phyloP scores from a whole-genome alignment of 1,140 invertebrate species.

The Lasioglossum albipes region DNA sequence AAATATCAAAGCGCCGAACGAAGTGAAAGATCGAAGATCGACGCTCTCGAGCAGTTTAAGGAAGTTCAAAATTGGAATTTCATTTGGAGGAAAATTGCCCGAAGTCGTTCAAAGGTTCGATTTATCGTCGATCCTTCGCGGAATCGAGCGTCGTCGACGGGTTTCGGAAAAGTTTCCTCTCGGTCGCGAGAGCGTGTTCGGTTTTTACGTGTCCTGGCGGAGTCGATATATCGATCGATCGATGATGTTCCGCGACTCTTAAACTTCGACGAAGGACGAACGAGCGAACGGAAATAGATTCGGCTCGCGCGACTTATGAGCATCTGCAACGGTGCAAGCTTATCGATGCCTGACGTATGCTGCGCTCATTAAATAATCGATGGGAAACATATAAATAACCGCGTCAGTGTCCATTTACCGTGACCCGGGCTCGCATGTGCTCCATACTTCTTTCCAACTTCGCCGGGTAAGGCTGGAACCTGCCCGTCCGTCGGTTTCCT shows the following conservation, averaged over 20 bases:
- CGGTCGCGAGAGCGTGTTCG: too few species aligned
- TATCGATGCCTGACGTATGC: not conserved
- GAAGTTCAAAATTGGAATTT: too few species aligned
- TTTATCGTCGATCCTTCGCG: too few species aligned
- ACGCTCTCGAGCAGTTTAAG: too few species aligned
- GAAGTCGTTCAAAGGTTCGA: too few species aligned
- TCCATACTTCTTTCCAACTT: constrained; percentile 48
- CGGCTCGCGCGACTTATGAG: not conserved
- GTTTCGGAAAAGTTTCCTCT: too few species aligned
- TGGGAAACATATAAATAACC: constrained; percentile 30
- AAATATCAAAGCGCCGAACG: too few species aligned
- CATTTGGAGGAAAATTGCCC: too few species aligned
- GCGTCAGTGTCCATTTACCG: not conserved
- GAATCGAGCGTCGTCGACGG: too few species aligned
- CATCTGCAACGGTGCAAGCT: not conserved
- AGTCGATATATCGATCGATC: constrained; percentile 25
- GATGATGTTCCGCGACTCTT: constrained; percentile 4
- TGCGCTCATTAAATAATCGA: constrained; percentile 38
- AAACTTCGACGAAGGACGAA: constrained; percentile 29
- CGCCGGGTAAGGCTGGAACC: constrained; percentile 37
- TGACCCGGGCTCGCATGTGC: constrained; percentile 29
- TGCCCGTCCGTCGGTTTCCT: not conserved
- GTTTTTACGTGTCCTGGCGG: too few species aligned
- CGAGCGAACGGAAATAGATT: constrained; percentile 39
- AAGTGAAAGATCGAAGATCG: too few species aligned